Base-by-base conservation (phyloP, 2,113 vertebrate genomes). In the Acanthisitta chloris region DNA sequence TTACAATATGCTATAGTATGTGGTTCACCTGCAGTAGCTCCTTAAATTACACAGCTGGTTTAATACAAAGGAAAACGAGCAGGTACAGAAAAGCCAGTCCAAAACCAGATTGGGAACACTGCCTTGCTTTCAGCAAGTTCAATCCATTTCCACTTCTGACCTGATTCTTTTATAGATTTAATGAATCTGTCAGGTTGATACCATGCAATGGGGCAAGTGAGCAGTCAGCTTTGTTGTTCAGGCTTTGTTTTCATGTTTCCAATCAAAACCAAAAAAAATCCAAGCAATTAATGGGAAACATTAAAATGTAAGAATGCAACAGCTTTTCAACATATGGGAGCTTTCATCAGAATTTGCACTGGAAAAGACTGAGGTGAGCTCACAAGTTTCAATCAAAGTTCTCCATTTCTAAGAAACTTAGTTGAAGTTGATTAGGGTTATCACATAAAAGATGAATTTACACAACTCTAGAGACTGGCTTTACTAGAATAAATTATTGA, bases 321-420 rank as follows among this genome's bases (percentile, higher is more conserved):
- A 95, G 92, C 92, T 95, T 94, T 93, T 74, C 81, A 94, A 74
- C 93, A 93, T 92, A 96, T 7, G 74, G 49, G 40, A 94, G 55
- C 51, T 74, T 96, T 92, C 87, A 83, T 78, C 24, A 72, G 66
- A 89, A 94, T 90, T 90, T 93, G 88, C 42, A 10, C 64, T 92
- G 93, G 95, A 94, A 92, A 92, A 95, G 84, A 86, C 0, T 64
- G 83, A 94, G 92, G 87, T 94, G 95, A 91, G 85, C 64, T 90
- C 67, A 71, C 89, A 95, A 91, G 82, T 93, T 93, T 97, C 93
- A 94, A 74, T 96, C 92, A 94, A 69, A 74, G 21, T 66, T 61
- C 26, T 49, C 40, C 58, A 26, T 76, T 67, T 83, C 8, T 5
- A 77, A 69, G 87, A 83, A 86, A 61, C 31, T 72, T 62, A 45